Conservation (phyloP, 1,140 invertebrate species). For the Ganaspis sp. region DNA sequence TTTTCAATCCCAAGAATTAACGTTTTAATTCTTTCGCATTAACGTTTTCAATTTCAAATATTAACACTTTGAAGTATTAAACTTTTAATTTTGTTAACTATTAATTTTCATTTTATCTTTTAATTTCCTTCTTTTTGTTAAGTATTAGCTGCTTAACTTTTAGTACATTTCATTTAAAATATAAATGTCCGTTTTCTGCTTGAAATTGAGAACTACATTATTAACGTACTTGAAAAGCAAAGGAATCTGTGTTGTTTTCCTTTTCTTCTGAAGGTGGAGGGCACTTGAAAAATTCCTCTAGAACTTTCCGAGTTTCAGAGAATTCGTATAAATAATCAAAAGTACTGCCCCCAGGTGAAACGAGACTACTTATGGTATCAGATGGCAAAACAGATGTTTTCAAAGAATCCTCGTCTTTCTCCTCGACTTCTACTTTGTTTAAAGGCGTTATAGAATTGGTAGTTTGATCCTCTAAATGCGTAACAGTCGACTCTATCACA, state of each 20-base stretch:
- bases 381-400: constrained; percentile 65
- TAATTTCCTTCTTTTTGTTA: too few relatives aligned
- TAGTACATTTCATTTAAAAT: too few relatives aligned
- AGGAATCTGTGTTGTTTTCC: constrained; percentile 71
- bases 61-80: too few relatives aligned
- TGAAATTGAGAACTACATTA: constrained; percentile 25
- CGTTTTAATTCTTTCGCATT: too few relatives aligned
- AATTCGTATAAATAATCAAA: constrained; percentile 94
- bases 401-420: constrained; percentile 67
- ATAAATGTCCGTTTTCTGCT: too few relatives aligned
- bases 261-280: constrained; percentile 80
- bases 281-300: constrained; percentile 94
- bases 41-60: too few relatives aligned
- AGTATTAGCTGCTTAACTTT: too few relatives aligned
- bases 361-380: constrained; percentile 71
- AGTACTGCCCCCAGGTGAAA: constrained; percentile 75
- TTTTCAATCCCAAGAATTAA: too few relatives aligned
- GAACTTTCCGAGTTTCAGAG: constrained; percentile 91
- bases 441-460: constrained; percentile 51
- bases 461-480: constrained; percentile 57
- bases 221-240: constrained; percentile 43
- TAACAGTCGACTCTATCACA: constrained; percentile 65
- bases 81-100: too few relatives aligned
- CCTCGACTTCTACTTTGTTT: constrained; percentile 53
- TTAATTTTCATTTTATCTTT: too few relatives aligned